phyloP scores from a whole-genome alignment of 2,113 vertebrate genomes.

The Coturnix japonica region DNA sequence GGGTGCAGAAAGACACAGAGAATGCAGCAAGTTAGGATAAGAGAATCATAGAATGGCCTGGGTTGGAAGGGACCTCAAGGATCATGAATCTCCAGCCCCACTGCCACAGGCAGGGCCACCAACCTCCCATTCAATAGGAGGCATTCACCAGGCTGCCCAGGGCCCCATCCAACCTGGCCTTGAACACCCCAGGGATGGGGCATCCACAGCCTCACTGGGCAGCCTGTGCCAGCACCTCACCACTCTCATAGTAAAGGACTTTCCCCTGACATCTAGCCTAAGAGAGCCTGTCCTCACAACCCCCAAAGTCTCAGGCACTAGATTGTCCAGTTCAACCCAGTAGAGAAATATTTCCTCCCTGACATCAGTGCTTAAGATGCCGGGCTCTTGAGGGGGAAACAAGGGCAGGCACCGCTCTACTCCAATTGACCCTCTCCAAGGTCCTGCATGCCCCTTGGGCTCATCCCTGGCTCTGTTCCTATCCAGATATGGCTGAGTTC shows the following conservation, averaged over 20 bases:
- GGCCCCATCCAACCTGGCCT: no score
- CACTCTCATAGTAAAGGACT: no score
- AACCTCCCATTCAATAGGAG: no score
- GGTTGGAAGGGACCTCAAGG: no score
- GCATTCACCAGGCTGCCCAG: no score
- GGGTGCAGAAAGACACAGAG: not conserved
- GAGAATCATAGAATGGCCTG: no score
- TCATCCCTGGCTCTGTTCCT: not conserved
- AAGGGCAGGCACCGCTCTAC: fast-evolving
- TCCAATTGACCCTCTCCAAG: not conserved
- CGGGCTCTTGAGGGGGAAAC: not conserved
- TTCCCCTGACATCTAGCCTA: no score
- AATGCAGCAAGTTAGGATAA: not conserved
- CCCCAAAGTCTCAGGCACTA: not conserved
- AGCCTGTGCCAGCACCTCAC: no score
- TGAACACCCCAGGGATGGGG: no score
- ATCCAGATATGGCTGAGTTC: not conserved
- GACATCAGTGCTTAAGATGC: not conserved
- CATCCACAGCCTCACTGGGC: no score
- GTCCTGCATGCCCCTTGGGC: not conserved
- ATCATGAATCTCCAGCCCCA: no score
- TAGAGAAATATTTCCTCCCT: not conserved
- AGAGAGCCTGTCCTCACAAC: not conserved
- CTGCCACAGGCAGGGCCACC: no score
- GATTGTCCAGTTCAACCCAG: not conserved